A percentile compares a stretch with the other conserved stretches of the same genome.
Conservation (phyloP, 2,113 vertebrate species). For the Chauna torquata region DNA sequence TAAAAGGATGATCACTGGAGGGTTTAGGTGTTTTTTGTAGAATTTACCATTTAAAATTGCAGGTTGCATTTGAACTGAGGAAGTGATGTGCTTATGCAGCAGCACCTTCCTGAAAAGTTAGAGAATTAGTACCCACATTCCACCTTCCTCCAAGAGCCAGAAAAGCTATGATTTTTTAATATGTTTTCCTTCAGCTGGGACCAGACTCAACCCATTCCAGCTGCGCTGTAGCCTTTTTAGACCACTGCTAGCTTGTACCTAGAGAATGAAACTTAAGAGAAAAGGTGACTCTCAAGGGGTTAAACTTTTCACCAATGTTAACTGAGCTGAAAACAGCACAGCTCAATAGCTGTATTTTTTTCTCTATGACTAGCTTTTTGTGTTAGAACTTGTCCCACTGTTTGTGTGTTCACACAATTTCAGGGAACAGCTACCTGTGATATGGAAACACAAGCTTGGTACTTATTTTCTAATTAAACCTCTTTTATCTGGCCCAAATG, state of each 20-base stretch:
- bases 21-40: not conserved
- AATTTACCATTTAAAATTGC: not conserved
- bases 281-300: not conserved
- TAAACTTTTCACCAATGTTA: not conserved
- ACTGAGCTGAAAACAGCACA: not conserved
- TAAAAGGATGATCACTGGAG: not conserved
- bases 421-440: not conserved
- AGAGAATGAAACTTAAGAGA: not conserved
- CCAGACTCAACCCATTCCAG: not conserved
- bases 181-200: not conserved
- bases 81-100: not conserved
- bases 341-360: not conserved
- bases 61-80: not conserved
- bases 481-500: not conserved
- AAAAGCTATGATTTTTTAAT: not conserved
- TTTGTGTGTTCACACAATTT: not conserved
- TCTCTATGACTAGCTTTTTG: not conserved
- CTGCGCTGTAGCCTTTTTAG: not conserved
- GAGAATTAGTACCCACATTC: not conserved
- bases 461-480: slow-evolving; percentile 20
- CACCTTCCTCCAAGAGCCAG: rapidly evolving
- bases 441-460: not conserved
- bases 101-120: not conserved
- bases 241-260: not conserved
- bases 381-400: not conserved